A percentile compares a stretch with the other conserved stretches of the same genome.
phyloP scores from a whole-genome alignment of 2,888 invertebrate genomes.

The Tipula unca region DNA sequence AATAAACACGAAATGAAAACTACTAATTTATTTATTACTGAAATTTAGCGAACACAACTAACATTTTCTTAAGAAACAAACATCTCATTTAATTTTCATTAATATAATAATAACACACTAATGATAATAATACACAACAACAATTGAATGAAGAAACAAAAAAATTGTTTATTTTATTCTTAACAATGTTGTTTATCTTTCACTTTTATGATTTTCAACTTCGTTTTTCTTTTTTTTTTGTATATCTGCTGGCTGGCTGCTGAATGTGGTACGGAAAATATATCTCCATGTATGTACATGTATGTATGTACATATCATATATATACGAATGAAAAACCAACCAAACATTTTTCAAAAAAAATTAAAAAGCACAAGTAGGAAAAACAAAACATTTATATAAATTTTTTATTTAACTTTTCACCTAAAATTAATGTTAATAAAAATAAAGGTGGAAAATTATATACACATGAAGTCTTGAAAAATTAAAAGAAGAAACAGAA shows the following conservation, averaged over 20 bases:
- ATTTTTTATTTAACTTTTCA: neutral
- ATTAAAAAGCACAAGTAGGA: neutral
- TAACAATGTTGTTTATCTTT: neutral
- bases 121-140: neutral
- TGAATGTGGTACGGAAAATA: neutral
- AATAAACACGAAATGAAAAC: neutral
- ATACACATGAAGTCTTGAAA: neutral
- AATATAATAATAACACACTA: neutral
- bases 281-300: neutral
- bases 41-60: neutral
- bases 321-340: neutral
- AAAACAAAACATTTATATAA: neutral
- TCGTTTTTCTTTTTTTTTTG: neutral
- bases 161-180: neutral
- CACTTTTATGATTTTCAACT: neutral
- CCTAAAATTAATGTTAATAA: neutral
- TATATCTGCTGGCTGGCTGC: neutral
- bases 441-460: neutral
- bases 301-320: neutral
- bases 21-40: neutral
- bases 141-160: neutral
- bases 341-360: neutral
- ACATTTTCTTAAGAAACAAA: neutral
- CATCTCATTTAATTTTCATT: neutral
- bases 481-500: neutral